phyloP scores from a whole-genome alignment of 1,140 invertebrate species.

The Drosophila burlai region DNA sequence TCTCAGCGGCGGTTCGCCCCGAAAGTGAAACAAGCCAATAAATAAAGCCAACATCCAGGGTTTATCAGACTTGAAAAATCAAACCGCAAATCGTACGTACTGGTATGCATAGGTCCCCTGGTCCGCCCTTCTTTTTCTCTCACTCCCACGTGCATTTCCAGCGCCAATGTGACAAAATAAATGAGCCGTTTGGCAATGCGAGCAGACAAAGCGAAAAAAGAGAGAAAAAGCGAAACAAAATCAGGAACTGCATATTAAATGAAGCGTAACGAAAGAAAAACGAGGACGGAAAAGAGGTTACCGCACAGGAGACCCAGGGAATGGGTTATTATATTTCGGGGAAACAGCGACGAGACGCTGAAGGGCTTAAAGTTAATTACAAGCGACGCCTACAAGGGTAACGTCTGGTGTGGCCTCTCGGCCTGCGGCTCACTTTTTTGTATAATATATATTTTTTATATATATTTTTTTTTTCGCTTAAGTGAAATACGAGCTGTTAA shows the following conservation, averaged over 20 bases:
- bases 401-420: constrained; percentile 62
- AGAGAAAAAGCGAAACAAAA: constrained; percentile 28
- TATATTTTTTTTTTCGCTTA: constrained; percentile 14
- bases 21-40: constrained; percentile 69
- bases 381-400: constrained; percentile 73
- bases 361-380: constrained; percentile 76
- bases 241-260: constrained; percentile 79
- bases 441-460: not conserved
- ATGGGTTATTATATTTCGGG: constrained; percentile 20
- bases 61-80: constrained; percentile 63
- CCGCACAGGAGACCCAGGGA: constrained; percentile 38
- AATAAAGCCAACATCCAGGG: constrained; percentile 71
- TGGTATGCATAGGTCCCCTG: not conserved
- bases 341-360: not conserved
- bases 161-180: constrained; percentile 72
- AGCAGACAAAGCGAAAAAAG: constrained; percentile 28
- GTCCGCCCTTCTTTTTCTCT: constrained; percentile 31
- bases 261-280: constrained; percentile 70
- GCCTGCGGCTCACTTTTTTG: constrained; percentile 8
- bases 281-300: constrained; percentile 34
- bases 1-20: constrained; percentile 47
- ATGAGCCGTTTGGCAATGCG: constrained; percentile 63
- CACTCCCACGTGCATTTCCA: constrained; percentile 52
- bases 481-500: constrained; percentile 68
- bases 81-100: constrained; percentile 40